phyloP scores from a whole-genome alignment of 2,888 invertebrate species.

The Dugesia japonica region DNA sequence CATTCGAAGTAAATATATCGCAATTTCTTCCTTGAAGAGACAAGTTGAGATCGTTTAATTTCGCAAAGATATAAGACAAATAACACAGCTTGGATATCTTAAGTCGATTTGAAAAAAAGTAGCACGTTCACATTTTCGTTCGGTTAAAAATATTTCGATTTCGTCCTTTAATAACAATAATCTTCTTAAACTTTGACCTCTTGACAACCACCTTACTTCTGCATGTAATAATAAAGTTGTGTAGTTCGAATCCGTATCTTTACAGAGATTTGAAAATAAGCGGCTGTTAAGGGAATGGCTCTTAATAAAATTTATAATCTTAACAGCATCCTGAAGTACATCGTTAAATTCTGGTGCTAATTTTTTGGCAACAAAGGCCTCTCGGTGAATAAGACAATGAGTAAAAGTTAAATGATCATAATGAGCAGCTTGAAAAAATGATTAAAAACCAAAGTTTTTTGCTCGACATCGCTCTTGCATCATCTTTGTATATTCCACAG shows the following conservation, averaged over 20 bases:
- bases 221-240: conserved; percentile 16
- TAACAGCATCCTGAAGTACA: conserved; percentile 17
- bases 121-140: conserved; percentile 16
- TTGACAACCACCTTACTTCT: conserved; percentile 21
- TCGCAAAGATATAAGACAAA: background rate
- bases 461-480: background rate
- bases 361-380: background rate
- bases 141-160: conserved; percentile 17
- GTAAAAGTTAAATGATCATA: background rate
- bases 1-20: background rate
- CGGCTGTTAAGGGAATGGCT: background rate
- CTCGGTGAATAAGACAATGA: background rate
- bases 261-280: conserved; percentile 17
- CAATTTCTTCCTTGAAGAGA: conserved; percentile 13
- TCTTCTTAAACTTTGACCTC: background rate
- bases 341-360: background rate
- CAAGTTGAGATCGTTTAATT: conserved; percentile 20
- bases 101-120: background rate
- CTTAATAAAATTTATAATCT: conserved; percentile 16
- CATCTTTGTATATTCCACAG: conserved; percentile 17
- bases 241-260: conserved; percentile 7
- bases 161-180: background rate
- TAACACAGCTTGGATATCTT: background rate
- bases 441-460: background rate
- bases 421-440: background rate